These are phyloP conservation scores for Ooceraea biroi DNA, from an alignment of 1,140 invertebrate species.

Conservation along the genomic window DNA sequence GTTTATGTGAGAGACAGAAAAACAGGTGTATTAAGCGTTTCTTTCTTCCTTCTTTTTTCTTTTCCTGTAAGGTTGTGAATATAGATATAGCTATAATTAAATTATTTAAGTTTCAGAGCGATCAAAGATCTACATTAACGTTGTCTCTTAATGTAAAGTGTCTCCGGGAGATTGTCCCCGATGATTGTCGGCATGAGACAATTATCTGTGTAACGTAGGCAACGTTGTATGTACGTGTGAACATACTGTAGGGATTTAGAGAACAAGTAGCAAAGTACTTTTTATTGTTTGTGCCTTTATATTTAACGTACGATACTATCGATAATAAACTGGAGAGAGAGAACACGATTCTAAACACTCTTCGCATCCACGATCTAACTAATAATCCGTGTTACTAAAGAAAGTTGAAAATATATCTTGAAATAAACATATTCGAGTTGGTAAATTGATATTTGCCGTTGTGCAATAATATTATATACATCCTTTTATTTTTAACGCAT, in stretches of 20 bases:
- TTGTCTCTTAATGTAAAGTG: constrained; percentile 63
- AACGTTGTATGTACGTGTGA: constrained; percentile 25
- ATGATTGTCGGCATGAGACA: constrained; percentile 46
- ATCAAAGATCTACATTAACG: constrained; percentile 72
- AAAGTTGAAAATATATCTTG: not conserved
- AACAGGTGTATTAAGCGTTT: constrained; percentile 55
- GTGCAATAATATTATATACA: not conserved
- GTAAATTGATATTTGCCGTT: not conserved
- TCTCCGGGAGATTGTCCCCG: constrained; percentile 50
- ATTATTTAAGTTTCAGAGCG: constrained; percentile 70
- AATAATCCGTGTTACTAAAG: not conserved
- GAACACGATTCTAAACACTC: constrained; percentile 18
- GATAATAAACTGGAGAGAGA: constrained; percentile 67
- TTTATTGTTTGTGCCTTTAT: constrained; percentile 81
- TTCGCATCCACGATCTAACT: not conserved
- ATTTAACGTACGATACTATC: constrained; percentile 75
- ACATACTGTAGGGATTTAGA: constrained; percentile 64
- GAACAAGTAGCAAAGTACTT: constrained; percentile 68
- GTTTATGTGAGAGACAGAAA: constrained; percentile 32
- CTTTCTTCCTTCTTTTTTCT: not conserved
- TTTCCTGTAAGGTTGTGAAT: constrained; percentile 75
- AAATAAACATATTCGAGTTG: constrained; percentile 19
- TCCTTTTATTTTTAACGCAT: not conserved
- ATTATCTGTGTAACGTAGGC: constrained; percentile 55
- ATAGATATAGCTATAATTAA: constrained; percentile 67